phyloP scores from a whole-genome alignment of 2,113 vertebrate genomes.

The Caretta caretta region DNA sequence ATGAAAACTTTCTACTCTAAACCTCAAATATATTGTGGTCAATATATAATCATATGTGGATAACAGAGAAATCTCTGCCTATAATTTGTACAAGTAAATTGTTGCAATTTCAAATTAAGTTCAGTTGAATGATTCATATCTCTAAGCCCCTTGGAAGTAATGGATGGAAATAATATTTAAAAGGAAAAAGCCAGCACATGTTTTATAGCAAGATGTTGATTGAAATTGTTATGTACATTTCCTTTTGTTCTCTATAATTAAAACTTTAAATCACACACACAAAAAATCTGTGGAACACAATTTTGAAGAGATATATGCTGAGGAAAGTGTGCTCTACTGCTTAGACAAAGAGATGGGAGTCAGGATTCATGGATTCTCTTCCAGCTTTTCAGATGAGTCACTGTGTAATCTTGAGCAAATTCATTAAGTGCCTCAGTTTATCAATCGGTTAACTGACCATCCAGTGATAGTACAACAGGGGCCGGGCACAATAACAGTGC shows the following conservation, averaged over 20 bases:
- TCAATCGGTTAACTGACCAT: background rate
- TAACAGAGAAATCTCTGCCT: background rate
- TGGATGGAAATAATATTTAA: background rate
- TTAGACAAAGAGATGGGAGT: background rate
- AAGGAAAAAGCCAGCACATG: background rate
- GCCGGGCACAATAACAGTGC: background rate
- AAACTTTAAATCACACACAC: background rate
- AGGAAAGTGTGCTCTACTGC: background rate
- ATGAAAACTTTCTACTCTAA: background rate
- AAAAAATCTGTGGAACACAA: background rate
- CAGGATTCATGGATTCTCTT: background rate
- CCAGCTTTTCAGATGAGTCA: background rate
- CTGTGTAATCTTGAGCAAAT: background rate
- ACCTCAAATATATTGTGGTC: background rate
- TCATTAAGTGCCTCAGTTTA: background rate
- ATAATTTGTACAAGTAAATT: background rate
- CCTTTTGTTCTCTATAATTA: background rate
- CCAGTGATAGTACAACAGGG: background rate
- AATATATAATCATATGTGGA: background rate
- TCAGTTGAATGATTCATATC: background rate
- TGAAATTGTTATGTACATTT: background rate
- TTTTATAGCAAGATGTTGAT: background rate
- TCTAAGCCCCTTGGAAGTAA: background rate
- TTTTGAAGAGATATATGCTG: background rate
- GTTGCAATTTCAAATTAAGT: background rate